These are phyloP conservation scores for Oceanites oceanicus DNA, from an alignment of 2,113 vertebrate genomes.

Conservation along the genomic window DNA sequence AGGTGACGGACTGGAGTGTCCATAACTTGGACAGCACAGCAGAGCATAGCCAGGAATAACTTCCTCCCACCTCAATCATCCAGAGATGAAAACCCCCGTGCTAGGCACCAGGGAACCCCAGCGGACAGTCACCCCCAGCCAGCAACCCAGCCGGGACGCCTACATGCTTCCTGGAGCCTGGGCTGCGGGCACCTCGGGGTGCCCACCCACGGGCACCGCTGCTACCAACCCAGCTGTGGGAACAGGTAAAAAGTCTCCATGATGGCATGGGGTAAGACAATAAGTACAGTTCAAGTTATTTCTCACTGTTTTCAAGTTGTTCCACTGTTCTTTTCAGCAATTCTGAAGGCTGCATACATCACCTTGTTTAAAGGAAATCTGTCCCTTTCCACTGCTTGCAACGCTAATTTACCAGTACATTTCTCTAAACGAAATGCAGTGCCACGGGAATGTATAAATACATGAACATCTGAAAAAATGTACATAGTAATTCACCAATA, in stretches of 20 bases:
- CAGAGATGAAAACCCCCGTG: neutral
- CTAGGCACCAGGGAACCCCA: neutral
- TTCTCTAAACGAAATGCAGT: neutral
- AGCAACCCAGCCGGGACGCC: neutral
- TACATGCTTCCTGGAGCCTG: accelerated
- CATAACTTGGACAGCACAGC: neutral
- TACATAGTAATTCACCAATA: neutral
- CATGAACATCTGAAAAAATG: neutral
- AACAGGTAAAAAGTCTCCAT: accelerated
- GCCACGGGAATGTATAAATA: neutral
- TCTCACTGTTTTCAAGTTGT: neutral
- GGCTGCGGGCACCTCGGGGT: neutral
- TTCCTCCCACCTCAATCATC: neutral
- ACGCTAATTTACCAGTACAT: neutral
- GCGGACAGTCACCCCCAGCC: too few relatives aligned
- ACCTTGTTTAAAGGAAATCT: neutral
- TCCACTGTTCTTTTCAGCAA: neutral
- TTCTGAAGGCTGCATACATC: neutral
- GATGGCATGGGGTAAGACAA: neutral
- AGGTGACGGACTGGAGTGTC: neutral
- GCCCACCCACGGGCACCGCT: neutral
- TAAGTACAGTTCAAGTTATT: neutral
- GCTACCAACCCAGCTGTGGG: neutral
- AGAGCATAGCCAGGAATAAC: neutral
- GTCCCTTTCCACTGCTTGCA: neutral